phyloP scores from a whole-genome alignment of 2,113 vertebrate species.

The Genyomyrus donnyi region DNA sequence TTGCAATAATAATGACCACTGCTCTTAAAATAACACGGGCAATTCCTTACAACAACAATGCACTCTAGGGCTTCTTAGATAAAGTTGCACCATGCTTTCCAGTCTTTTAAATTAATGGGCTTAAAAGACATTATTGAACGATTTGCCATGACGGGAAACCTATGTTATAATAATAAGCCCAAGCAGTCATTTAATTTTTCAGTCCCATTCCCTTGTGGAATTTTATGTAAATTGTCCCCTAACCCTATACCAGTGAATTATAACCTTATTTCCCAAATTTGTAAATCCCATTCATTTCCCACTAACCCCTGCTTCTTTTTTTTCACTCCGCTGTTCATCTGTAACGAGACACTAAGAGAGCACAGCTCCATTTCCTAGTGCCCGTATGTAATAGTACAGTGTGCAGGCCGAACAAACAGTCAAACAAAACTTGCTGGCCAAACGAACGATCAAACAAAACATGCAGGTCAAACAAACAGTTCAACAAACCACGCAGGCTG shows the following conservation, averaged over 20 bases:
- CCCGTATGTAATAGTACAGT: neutral
- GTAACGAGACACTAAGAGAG: neutral
- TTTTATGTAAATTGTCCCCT: neutral
- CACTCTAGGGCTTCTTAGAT: constrained; percentile 3
- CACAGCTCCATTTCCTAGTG: neutral
- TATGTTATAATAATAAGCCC: constrained; percentile 9
- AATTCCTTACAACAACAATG: constrained; percentile 1
- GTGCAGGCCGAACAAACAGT: neutral
- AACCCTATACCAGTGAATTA: neutral
- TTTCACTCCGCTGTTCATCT: neutral
- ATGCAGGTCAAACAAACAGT: neutral
- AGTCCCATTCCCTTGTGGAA: neutral
- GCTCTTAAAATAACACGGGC: neutral
- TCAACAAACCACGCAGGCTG: neutral
- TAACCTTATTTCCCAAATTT: neutral
- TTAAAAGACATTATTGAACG: constrained; percentile 16
- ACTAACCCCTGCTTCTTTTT: neutral
- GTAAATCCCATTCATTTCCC: neutral
- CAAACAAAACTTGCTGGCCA: neutral
- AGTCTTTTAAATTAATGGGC: constrained; percentile 6
- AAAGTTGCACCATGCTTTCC: neutral
- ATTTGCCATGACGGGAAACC: neutral
- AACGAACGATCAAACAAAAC: neutral
- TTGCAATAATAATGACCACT: neutral
- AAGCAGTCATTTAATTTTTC: neutral